Evolutionary conservation across 2,113 vertebrate genomes (phyloP).

Genomic region (Andinoacara biseriatus): DNA sequence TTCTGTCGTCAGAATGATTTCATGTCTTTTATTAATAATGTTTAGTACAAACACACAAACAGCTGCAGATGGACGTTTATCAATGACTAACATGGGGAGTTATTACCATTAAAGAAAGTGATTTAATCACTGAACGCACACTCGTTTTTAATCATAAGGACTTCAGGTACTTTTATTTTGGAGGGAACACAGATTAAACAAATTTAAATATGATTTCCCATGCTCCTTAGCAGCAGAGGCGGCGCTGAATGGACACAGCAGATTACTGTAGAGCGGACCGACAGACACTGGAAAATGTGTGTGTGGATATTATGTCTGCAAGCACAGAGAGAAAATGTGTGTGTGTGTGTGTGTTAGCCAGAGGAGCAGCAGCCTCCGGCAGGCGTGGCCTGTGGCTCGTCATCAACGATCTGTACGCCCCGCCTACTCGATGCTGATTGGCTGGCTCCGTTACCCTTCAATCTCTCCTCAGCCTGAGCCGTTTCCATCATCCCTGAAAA

Average conservation of each 20-base stretch:
- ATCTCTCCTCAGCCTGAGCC: constrained; percentile 91
- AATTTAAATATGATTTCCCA: constrained; percentile 58
- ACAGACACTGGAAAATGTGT: constrained; percentile 31
- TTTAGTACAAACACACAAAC: constrained; percentile 11
- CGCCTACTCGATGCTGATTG: constrained; percentile 85
- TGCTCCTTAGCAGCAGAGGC: constrained; percentile 57
- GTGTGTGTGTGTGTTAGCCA: constrained; percentile 81
- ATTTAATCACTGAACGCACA: constrained; percentile 12
- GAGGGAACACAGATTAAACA: constrained; percentile 40
- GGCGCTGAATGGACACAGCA: constrained; percentile 19
- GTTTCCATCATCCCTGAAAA: constrained; percentile 96
- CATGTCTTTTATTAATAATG: constrained; percentile 15
- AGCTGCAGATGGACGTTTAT: not conserved
- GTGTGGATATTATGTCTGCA: constrained; percentile 41
- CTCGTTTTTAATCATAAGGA: constrained; percentile 19
- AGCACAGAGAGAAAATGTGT: constrained; percentile 17
- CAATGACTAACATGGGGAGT: not conserved
- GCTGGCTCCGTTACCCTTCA: constrained; percentile 91
- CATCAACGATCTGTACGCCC: constrained; percentile 97
- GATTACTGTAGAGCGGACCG: constrained; percentile 34
- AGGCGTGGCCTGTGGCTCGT: constrained; percentile 88
- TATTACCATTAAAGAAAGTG: constrained; percentile 6
- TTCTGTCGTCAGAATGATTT: not conserved
- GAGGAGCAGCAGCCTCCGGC: constrained; percentile 94
- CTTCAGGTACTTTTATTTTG: constrained; percentile 46